Evolutionary conservation across 2,113 vertebrate genomes (phyloP).

Genomic region (Trogon melanurus): DNA sequence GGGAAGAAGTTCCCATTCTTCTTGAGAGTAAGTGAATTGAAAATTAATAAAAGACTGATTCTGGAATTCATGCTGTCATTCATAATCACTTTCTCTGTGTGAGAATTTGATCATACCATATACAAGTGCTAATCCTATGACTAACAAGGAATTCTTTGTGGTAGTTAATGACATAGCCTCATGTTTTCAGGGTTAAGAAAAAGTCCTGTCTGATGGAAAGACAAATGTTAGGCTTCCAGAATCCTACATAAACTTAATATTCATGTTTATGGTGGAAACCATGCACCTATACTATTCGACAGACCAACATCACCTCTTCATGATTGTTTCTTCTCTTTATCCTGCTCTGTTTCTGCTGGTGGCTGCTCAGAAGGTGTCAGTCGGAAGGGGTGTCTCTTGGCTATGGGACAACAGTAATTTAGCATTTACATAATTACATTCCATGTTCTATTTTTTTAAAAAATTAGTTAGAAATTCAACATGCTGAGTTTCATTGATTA

Average conservation of each 20-base stretch:
- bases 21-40: conserved; percentile 86
- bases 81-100: not conserved
- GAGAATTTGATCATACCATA: not conserved
- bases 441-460: too few species aligned
- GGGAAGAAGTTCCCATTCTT: conserved; percentile 99
- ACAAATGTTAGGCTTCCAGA: not conserved
- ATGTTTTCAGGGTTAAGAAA: not conserved
- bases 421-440: not conserved
- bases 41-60: not conserved
- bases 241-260: not conserved
- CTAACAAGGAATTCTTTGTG: not conserved
- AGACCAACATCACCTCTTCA: not conserved
- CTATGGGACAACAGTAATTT: not conserved
- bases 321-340: not conserved
- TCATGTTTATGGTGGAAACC: not conserved
- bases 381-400: not conserved
- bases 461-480: not conserved
- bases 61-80: not conserved
- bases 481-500: not conserved
- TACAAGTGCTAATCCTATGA: not conserved
- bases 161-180: not conserved
- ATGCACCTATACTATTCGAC: not conserved
- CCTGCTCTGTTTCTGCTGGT: not conserved
- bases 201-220: not conserved
- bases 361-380: not conserved